Conservation (phyloP, 2,113 vertebrate species). For the Cettia cetti region DNA sequence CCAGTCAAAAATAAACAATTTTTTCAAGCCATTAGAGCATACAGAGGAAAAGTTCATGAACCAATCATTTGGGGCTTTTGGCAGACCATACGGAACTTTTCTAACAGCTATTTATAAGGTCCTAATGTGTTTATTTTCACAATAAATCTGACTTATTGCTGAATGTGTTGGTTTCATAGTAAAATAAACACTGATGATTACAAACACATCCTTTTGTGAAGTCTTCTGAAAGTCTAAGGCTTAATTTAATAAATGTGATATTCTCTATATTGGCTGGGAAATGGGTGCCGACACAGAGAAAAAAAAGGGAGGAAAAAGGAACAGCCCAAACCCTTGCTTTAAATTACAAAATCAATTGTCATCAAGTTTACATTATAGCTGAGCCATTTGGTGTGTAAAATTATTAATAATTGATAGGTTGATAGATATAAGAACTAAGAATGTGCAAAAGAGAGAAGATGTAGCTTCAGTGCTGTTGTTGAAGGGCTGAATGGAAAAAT, state of each 20-base stretch:
- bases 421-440: background rate
- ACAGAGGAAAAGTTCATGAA: slow-evolving; percentile 67
- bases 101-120: slow-evolving; percentile 67
- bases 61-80: slow-evolving; percentile 65
- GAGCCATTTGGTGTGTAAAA: background rate
- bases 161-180: slow-evolving; percentile 67
- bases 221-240: slow-evolving; percentile 20
- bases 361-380: background rate
- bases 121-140: slow-evolving; percentile 70
- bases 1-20: slow-evolving; percentile 47
- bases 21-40: slow-evolving; percentile 51
- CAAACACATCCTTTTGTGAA: slow-evolving; percentile 63
- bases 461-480: background rate
- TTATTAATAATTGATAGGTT: background rate
- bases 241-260: slow-evolving; percentile 62
- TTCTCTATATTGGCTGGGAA: slow-evolving; percentile 38
- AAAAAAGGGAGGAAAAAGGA: background rate
- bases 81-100: slow-evolving; percentile 66
- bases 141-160: slow-evolving; percentile 69
- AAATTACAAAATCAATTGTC: slow-evolving; percentile 1
- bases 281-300: background rate
- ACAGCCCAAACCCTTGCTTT: background rate
- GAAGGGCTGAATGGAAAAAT: background rate
- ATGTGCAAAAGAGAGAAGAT: background rate
- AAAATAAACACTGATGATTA: slow-evolving; percentile 69